Evolutionary conservation across 2,797 vertebrate genomes (phyloP), one percentile per base, ranked within the genome.

Genomic region (Manis pentadactyla): DNA sequence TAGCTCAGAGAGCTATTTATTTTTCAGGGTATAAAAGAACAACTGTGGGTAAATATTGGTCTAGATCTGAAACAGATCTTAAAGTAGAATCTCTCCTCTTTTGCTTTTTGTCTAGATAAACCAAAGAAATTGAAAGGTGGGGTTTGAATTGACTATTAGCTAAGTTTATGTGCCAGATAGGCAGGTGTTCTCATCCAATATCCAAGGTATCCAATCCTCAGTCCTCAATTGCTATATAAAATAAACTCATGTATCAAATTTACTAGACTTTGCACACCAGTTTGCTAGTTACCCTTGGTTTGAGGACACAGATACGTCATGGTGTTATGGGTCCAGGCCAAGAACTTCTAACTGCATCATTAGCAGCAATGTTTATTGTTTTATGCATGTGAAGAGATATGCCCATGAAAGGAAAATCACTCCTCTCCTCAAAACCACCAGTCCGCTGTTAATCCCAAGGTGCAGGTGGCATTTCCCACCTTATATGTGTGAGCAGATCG

Each of bases 211-310:
- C 55, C 83, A 88, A n/a, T 94, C 77, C 75, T 94, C 85, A 93
- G 27, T 78, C 77, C 34, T 84, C 82, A 69, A 90, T 57, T 90
- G 2, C 79, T 74, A 21, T 49, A 92, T 98, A 96, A 97, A 96
- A 98, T 94, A 97, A 97, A 98, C 79, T 85, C 39, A 77, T 93
- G 81, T 95, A 86, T 97, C 95, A 97, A 2, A 34, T 71, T 27
- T 66, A 53, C 78, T 96, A 94, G 95, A 46, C 66, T 96, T 92
- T 90, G 75, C 83, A 85, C 74, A 96, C 86, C 63, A 64, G 7
- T 85, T 96, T 66, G 64, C 59, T 97, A 93, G 92, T 78, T 97
- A 74, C 49, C 11, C 94, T 97, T 93, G 83, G 39, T 25, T 9
- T 84, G 79, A 89, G 68, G 37, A 15, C 93, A 78, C 34, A 91